These are phyloP conservation scores for Neuroscelio doddi DNA, from an alignment of 2,888 invertebrate genomes.

Conservation along the genomic window DNA sequence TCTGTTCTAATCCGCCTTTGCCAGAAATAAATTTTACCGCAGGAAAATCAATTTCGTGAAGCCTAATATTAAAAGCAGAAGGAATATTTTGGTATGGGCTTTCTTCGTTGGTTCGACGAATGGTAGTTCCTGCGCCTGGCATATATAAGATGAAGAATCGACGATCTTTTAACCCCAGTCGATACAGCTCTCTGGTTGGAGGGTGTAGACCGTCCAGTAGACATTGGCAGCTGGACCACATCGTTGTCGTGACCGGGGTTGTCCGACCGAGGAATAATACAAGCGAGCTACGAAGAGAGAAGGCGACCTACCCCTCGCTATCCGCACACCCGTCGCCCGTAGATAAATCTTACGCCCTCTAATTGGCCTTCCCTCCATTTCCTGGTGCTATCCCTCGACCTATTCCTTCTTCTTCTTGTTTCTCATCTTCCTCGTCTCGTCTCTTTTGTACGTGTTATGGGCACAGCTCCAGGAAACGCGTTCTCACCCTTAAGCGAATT, in stretches of 20 bases:
- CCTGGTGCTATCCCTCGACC: constrained; percentile 64
- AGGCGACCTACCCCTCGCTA: constrained; percentile 62
- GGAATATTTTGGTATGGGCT: not conserved
- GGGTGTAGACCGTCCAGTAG: constrained; percentile 45
- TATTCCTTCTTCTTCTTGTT: constrained; percentile 57
- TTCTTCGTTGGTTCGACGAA: constrained; percentile 1
- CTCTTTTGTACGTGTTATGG: constrained; percentile 47
- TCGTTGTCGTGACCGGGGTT: constrained; percentile 61
- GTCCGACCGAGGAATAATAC: constrained; percentile 68
- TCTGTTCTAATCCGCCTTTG: no score
- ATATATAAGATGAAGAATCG: constrained; percentile 38
- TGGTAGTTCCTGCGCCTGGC: constrained; percentile 31
- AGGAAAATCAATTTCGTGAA: no score
- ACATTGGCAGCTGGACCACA: constrained; percentile 65
- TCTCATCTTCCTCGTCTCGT: constrained; percentile 31
- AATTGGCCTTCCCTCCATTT: constrained; percentile 71
- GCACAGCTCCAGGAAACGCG: constrained; percentile 66
- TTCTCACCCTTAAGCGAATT: constrained; percentile 62
- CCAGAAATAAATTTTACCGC: no score
- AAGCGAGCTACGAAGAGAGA: constrained; percentile 59
- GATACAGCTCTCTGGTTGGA: constrained; percentile 29
- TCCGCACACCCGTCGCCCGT: constrained; percentile 71
- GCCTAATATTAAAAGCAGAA: no score
- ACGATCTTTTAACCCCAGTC: constrained; percentile 30
- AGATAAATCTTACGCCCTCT: constrained; percentile 72